Evolutionary conservation across 2,113 vertebrate species (phyloP).

Genomic region (Hiodon alosoides): DNA sequence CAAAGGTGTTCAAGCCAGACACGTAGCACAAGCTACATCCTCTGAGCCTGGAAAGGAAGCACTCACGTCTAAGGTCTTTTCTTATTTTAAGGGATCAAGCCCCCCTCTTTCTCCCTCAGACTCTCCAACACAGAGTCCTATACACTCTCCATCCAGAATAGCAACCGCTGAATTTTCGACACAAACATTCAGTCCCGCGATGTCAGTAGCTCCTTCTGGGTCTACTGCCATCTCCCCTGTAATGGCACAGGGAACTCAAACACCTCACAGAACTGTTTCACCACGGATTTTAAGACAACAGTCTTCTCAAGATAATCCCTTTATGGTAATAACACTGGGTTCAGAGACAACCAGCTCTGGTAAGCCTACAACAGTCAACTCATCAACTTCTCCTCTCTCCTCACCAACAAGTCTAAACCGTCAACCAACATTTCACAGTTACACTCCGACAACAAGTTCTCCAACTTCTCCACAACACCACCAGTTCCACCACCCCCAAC

Average conservation of each 20-base stretch:
- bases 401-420: conserved; percentile 74
- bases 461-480: conserved; percentile 57
- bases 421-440: conserved; percentile 68
- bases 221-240: conserved; percentile 54
- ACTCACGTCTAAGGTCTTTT: conserved; percentile 67
- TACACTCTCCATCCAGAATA: conserved; percentile 51
- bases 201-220: conserved; percentile 34
- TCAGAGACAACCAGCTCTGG: conserved; percentile 75
- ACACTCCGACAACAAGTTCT: conserved; percentile 58
- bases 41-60: conserved; percentile 55
- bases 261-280: conserved; percentile 63
- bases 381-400: conserved; percentile 77
- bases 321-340: conserved; percentile 80
- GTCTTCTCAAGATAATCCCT: conserved; percentile 79
- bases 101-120: conserved; percentile 74
- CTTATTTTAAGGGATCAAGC: conserved; percentile 78
- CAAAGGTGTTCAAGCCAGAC: conserved; percentile 58
- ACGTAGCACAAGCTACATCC: conserved; percentile 47
- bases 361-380: conserved; percentile 73
- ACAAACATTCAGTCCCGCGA: conserved; percentile 58
- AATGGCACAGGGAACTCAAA: conserved; percentile 75
- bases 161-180: conserved; percentile 69
- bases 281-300: conserved; percentile 78
- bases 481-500: conserved; percentile 32
- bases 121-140: conserved; percentile 83